Evolutionary conservation across 2,888 invertebrate species (phyloP), one percentile per base, ranked within the genome.

Genomic region (Parelbella ahira): DNA sequence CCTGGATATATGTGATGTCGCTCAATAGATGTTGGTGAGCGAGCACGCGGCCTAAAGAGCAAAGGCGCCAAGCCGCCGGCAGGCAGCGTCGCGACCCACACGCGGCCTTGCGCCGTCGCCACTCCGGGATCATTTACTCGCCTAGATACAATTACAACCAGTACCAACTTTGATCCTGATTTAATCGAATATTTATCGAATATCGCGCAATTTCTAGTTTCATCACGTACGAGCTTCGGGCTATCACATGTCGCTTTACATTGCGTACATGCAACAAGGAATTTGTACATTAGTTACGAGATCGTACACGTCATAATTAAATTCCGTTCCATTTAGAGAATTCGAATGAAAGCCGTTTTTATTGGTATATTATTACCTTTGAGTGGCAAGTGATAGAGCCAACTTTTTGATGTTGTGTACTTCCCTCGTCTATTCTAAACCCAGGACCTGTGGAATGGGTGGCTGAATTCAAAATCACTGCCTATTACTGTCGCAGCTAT

Each of bases 91-190:
- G 58, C 63, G 53, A 55, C 73, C 74, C 69, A 70, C 81, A 68
- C 54, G 51, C 69, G 78, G 68, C 78, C 82, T 84, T 80, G 76
- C 71, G 47, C 58, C 54, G 65, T 63, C 66, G 63, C 58, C 64
- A 64, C 63, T 61, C 65, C 61, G 58, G 75, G 78, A 82, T 81
- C 75, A 61, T 67, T 81, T 82, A 78, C 81, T 69, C 51, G 63
- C 58, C 69, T 68, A 74, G 75, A 77, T 79, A 74, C 62, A 63
- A 73, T 79, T 79, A 77, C 61, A 50, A 38, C 45, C 27, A 33
- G 36, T 38, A 37, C 28, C 43, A 23, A 8, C 21, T 6, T 29
- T 34, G 19, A 36, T 32, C 34, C 12, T 39, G 30, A 39, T 39
- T 39, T 39, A 39, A 39, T 39, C 24, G 24, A 30, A 24, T 39